Evolutionary conservation across 37 sponge, comb jelly and placozoan species (phyloP).

Genomic region (Theonella swinhoei): DNA sequence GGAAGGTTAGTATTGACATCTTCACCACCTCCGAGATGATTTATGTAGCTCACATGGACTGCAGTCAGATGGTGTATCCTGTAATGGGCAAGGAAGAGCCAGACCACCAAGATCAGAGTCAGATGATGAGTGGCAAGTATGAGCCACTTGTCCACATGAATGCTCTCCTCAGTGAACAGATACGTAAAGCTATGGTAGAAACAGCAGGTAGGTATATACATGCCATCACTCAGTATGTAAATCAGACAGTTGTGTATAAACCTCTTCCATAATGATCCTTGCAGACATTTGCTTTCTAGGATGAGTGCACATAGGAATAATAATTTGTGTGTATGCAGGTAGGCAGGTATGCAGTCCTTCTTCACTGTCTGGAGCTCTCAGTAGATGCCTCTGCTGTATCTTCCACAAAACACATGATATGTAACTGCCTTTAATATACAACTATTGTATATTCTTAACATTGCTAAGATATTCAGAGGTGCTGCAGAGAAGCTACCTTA

Average conservation of each 20-base stretch:
- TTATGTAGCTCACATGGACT: not conserved
- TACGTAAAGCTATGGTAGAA: constrained; percentile 19
- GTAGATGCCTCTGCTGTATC: constrained; percentile 76
- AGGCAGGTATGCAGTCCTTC: constrained; percentile 20
- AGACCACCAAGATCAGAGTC: not conserved
- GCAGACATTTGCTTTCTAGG: too few species aligned
- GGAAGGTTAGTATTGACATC: constrained; percentile 52
- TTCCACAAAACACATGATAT: not conserved
- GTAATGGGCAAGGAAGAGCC: not conserved
- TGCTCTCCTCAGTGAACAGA: constrained; percentile 22
- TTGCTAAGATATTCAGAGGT: constrained; percentile 61
- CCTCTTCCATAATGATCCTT: too few species aligned
- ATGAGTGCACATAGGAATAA: too few species aligned
- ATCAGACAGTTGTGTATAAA: not conserved
- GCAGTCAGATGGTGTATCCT: constrained; percentile 59
- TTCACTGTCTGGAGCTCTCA: constrained; percentile 58
- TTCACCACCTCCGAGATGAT: not conserved
- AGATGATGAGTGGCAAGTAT: constrained; percentile 44
- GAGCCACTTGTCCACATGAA: constrained; percentile 70
- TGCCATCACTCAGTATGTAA: not conserved
- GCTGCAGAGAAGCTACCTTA: constrained; percentile 41
- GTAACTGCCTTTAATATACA: not conserved
- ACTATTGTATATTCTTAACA: not conserved
- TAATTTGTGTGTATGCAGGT: too few species aligned
- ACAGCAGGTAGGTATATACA: not conserved